phyloP scores from a whole-genome alignment of 2,113 vertebrate species.

The Saguinus midas region DNA sequence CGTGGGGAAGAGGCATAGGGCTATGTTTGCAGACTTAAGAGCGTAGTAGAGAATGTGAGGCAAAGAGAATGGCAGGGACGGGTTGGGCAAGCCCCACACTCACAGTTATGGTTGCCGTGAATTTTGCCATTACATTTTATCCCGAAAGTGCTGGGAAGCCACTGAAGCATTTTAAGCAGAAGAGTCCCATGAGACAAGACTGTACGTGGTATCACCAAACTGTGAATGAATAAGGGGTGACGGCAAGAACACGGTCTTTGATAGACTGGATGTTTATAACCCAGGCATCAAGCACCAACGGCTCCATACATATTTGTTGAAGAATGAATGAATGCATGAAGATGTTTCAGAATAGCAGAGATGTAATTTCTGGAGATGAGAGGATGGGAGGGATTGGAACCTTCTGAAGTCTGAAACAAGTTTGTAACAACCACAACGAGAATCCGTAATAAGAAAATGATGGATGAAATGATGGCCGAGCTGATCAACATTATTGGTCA shows the following conservation, averaged over 20 bases:
- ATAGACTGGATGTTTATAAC: not conserved
- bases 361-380: not conserved
- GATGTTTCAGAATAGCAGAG: not conserved
- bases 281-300: not conserved
- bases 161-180: not conserved
- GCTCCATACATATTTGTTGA: not conserved
- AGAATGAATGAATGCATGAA: not conserved
- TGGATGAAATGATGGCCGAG: not conserved
- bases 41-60: not conserved
- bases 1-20: not conserved
- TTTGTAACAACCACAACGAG: not conserved
- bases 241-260: too few species aligned
- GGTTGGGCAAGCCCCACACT: not conserved
- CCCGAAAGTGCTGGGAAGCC: not conserved
- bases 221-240: not conserved
- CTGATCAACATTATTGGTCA: not conserved
- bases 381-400: not conserved
- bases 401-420: not conserved
- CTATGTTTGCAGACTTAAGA: not conserved
- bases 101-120: not conserved
- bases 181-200: not conserved
- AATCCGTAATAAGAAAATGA: not conserved
- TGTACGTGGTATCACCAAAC: not conserved
- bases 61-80: not conserved
- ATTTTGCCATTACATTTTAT: not conserved